These are phyloP conservation scores for Vannuccia rotundouncinata DNA, from an alignment of 2,888 invertebrate species.

Conservation along the genomic window DNA sequence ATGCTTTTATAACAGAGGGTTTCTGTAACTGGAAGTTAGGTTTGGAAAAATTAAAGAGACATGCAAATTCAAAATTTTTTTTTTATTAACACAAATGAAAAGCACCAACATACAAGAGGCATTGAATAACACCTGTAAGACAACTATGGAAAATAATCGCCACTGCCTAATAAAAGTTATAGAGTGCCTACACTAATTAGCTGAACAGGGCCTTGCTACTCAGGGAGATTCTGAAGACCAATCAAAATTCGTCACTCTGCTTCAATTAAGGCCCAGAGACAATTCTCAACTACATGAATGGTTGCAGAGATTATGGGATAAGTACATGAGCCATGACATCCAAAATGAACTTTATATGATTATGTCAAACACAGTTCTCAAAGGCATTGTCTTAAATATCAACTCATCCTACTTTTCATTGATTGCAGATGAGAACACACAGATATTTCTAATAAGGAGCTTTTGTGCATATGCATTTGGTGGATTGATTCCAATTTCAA, in stretches of 20 bases:
- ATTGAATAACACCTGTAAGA: not conserved
- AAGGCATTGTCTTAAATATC: not conserved
- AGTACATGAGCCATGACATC: not conserved
- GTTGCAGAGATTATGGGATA: not conserved
- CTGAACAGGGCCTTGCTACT: not conserved
- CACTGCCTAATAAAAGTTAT: not conserved
- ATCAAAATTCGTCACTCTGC: not conserved
- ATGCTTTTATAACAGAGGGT: not conserved
- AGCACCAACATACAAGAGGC: not conserved
- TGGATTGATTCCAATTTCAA: not conserved
- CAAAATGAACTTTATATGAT: not conserved
- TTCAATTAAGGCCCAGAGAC: not conserved
- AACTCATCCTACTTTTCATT: not conserved
- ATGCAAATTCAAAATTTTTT: not conserved
- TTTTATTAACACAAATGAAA: not conserved
- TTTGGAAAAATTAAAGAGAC: not conserved
- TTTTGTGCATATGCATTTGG: not conserved
- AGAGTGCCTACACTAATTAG: not conserved
- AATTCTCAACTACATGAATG: not conserved
- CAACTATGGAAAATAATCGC: not conserved
- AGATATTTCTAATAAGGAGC: not conserved
- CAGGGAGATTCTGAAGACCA: not conserved
- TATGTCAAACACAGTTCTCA: not conserved
- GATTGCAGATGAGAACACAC: not conserved
- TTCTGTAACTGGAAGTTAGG: not conserved